Evolutionary conservation across 1,140 invertebrate species (phyloP).

Genomic region (Coelopa frigida): DNA sequence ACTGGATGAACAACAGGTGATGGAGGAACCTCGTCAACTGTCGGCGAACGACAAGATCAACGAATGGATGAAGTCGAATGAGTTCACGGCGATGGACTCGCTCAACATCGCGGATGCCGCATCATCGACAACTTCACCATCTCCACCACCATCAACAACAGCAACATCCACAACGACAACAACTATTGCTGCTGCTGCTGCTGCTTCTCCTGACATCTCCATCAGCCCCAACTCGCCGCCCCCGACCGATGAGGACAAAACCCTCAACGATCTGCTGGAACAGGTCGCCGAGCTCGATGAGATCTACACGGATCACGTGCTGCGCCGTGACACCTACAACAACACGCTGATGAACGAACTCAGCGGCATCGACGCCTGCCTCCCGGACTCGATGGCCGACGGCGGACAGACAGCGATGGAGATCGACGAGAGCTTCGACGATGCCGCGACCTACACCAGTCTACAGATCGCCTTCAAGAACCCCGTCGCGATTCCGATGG

Average conservation of each 20-base stretch:
- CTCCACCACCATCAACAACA: no score
- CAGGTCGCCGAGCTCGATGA: constrained; percentile 68
- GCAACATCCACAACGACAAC: constrained; percentile 5
- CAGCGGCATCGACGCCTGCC: constrained; percentile 19
- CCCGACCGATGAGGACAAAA: constrained; percentile 47
- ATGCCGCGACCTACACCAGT: constrained; percentile 71
- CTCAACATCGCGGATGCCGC: background rate
- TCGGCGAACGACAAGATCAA: constrained; percentile 33
- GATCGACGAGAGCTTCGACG: constrained; percentile 58
- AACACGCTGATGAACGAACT: constrained; percentile 40
- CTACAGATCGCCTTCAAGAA: constrained; percentile 81
- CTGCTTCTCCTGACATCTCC: constrained; percentile 7
- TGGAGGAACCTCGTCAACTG: constrained; percentile 17
- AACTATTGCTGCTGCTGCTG: constrained; percentile 9
- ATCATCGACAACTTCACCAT: constrained; percentile 11
- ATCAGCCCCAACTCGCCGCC: constrained; percentile 13
- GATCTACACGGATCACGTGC: constrained; percentile 64
- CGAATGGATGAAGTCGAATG: constrained; percentile 40
- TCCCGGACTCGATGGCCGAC: constrained; percentile 2
- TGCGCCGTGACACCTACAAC: constrained; percentile 46
- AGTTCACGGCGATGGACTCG: constrained; percentile 16
- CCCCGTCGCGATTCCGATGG: constrained; percentile 56
- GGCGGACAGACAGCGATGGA: constrained; percentile 42
- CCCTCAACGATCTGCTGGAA: constrained; percentile 59
- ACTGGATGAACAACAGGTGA: constrained; percentile 6